phyloP scores from a whole-genome alignment of 2,888 invertebrate species.

The Pantelozetes paolii region DNA sequence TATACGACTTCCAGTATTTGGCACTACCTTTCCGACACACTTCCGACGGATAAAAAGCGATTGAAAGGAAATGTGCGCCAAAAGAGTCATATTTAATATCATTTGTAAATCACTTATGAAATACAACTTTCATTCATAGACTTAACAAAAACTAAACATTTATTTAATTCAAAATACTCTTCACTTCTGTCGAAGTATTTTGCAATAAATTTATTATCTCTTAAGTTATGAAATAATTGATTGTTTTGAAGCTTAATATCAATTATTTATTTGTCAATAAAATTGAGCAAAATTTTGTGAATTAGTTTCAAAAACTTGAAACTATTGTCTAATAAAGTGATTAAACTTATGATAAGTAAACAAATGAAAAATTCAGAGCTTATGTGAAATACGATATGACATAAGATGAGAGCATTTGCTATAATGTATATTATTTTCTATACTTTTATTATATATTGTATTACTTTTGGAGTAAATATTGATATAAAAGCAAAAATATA shows the following conservation, averaged over 20 bases:
- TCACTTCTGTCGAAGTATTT: no score
- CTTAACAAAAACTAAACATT: background rate
- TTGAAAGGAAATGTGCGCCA: background rate
- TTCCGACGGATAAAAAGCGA: conserved; percentile 30
- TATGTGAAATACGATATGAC: background rate
- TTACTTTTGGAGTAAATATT: conserved; percentile 29
- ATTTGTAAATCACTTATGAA: background rate
- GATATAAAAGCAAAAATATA: background rate
- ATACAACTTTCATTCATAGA: background rate
- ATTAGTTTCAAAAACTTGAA: no score
- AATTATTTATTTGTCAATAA: no score
- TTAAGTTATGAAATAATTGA: no score
- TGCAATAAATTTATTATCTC: no score
- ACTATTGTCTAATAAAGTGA: no score
- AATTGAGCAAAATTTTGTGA: no score
- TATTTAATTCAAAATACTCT: background rate
- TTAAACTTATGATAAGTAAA: background rate
- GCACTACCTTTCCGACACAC: conserved; percentile 25
- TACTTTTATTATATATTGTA: conserved; percentile 25
- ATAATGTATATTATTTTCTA: conserved; percentile 23
- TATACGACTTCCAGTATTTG: conserved; percentile 23
- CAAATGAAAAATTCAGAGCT: background rate
- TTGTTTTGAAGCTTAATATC: no score
- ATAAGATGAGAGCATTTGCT: background rate
- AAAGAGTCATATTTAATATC: background rate